These are phyloP conservation scores for Chromis chromis DNA, from an alignment of 2,797 vertebrate genomes.

Conservation along the genomic window DNA sequence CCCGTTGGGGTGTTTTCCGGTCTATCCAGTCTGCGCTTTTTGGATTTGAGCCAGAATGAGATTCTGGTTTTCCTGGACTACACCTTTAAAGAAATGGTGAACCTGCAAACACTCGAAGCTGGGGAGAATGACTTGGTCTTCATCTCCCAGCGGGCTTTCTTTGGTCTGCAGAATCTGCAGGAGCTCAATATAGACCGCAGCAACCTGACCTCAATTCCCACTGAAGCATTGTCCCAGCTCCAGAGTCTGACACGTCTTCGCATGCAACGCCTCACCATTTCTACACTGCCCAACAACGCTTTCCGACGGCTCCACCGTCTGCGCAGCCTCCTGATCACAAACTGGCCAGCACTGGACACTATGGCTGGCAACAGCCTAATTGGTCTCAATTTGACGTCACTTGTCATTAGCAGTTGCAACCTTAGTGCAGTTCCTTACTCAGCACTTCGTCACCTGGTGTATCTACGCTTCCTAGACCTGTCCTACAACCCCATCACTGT, in stretches of 20 bases:
- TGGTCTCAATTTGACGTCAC: constrained; percentile 89
- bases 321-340: constrained; percentile 84
- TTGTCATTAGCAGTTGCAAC: constrained; percentile 89
- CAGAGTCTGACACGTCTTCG: constrained; percentile 83
- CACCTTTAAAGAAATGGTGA: constrained; percentile 87
- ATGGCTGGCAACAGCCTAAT: constrained; percentile 87
- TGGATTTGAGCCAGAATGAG: constrained; percentile 92
- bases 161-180: constrained; percentile 85
- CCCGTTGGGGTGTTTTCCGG: constrained; percentile 89
- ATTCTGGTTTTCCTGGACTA: constrained; percentile 92
- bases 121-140: constrained; percentile 92
- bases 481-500: constrained; percentile 91
- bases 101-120: constrained; percentile 87
- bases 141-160: constrained; percentile 89
- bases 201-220: constrained; percentile 89
- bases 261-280: constrained; percentile 86
- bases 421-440: constrained; percentile 87
- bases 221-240: constrained; percentile 87
- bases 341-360: constrained; percentile 86
- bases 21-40: constrained; percentile 81
- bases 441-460: constrained; percentile 85
- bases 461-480: constrained; percentile 89
- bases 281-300: constrained; percentile 84
- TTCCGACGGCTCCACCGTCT: constrained; percentile 85
- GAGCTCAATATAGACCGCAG: constrained; percentile 89